Evolutionary conservation across 2,888 invertebrate genomes (phyloP).

Genomic region (Macrostomum cliftonense): DNA sequence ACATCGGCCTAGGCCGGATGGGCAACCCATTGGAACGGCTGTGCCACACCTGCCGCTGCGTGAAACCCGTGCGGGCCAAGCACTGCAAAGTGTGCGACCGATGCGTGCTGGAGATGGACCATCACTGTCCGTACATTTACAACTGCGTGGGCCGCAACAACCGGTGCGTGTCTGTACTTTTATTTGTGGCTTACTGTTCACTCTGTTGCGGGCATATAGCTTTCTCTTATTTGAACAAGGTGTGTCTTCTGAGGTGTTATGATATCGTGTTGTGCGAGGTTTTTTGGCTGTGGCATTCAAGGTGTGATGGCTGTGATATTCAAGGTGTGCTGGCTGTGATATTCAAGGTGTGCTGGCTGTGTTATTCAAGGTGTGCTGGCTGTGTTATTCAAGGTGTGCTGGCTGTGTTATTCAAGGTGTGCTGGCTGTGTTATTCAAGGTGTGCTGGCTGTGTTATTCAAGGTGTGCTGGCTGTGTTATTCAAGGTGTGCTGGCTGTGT

Average conservation of each 20-base stretch:
- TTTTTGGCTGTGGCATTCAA: too few species aligned
- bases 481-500: slow-evolving; percentile 46
- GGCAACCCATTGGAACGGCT: slow-evolving; percentile 40
- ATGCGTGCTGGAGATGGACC: slow-evolving; percentile 71
- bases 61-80: slow-evolving; percentile 67
- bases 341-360: slow-evolving; percentile 59
- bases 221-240: too few species aligned
- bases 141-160: slow-evolving; percentile 79
- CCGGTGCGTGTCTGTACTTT: slow-evolving; percentile 39
- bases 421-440: too few species aligned
- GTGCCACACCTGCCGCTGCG: slow-evolving; percentile 72
- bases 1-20: too few species aligned
- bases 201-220: too few species aligned
- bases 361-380: too few species aligned
- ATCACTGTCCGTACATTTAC: slow-evolving; percentile 83
- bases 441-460: too few species aligned
- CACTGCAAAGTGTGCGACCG: slow-evolving; percentile 77
- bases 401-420: slow-evolving; percentile 48
- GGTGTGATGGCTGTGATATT: too few species aligned
- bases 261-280: too few species aligned
- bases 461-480: slow-evolving; percentile 16
- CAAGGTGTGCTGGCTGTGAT: background rate
- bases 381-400: too few species aligned
- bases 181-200: too few species aligned
- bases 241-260: too few species aligned